phyloP scores from a whole-genome alignment of 2,113 vertebrate genomes.

The Pedetes capensis region DNA sequence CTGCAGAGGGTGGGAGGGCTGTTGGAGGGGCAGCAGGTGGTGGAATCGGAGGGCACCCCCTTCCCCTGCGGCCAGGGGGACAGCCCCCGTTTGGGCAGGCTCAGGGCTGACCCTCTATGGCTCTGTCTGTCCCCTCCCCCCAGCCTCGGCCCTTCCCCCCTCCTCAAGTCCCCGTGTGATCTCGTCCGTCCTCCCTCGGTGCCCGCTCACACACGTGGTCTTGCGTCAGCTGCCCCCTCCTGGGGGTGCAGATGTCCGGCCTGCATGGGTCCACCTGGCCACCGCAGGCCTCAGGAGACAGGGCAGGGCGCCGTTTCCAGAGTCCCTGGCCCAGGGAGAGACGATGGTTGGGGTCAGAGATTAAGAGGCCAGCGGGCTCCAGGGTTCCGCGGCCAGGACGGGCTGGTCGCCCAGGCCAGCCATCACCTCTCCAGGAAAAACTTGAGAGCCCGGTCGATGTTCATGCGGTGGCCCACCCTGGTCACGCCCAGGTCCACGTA shows the following conservation, averaged over 20 bases:
- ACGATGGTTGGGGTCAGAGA: slow-evolving; percentile 43
- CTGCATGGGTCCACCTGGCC: slow-evolving; percentile 35
- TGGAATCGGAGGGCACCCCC: slow-evolving; percentile 69
- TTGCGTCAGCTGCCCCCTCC: slow-evolving; percentile 79
- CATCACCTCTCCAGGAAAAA: slow-evolving; percentile 96
- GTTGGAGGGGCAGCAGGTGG: slow-evolving; percentile 58
- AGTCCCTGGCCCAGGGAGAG: slow-evolving; percentile 58
- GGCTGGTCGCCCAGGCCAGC: slow-evolving; percentile 72
- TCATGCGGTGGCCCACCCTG: slow-evolving; percentile 96
- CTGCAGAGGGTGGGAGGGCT: slow-evolving; percentile 28
- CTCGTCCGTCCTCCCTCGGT: background rate
- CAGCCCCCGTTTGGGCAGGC: slow-evolving; percentile 47
- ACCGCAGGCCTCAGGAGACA: slow-evolving; percentile 57
- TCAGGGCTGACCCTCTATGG: slow-evolving; percentile 75
- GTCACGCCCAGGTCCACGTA: slow-evolving; percentile 95
- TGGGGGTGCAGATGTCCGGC: slow-evolving; percentile 71
- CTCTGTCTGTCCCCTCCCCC: slow-evolving; percentile 70
- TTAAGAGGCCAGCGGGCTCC: slow-evolving; percentile 48
- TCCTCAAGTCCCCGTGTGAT: background rate
- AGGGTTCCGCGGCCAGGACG: slow-evolving; percentile 66
- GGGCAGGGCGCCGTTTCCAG: slow-evolving; percentile 63
- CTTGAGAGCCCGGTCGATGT: slow-evolving; percentile 94
- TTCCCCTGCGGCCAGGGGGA: slow-evolving; percentile 61
- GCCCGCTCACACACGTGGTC: slow-evolving; percentile 68
- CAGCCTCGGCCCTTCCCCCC: slow-evolving; percentile 52